Evolutionary conservation across 2,113 vertebrate genomes (phyloP), one percentile per base, ranked within the genome.

Genomic region (Ptychochromis oligacanthus): DNA sequence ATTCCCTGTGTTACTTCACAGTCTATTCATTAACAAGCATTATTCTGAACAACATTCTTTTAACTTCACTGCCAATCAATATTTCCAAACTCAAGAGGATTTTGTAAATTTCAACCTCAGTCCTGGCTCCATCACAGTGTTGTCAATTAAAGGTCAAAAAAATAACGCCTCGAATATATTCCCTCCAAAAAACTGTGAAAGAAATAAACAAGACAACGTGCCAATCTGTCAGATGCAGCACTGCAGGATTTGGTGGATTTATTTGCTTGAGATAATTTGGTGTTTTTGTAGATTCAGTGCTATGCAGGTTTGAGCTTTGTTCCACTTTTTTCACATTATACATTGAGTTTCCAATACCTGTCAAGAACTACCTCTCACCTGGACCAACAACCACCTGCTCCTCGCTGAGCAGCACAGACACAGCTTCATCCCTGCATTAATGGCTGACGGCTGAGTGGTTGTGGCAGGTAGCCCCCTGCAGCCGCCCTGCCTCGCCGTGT

Each of bases 361-460:
- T 64, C 81, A 86, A 26, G 34, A 79, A 28, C 65, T 38, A 3
- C 43, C 72, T 83, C 74, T 79, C 58, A 84, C 74, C 61, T 86
- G 89, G 61, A 80, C 28, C 7, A 54, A 56, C 49, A 84, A 46
- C 61, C 84, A 80, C 81, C 80, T 86, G 78, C 83, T 84, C 52
- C 79, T 28, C 8, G 26, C 77, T 40, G 65, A 70, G 56, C 59
- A 59, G 43, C 40, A 2, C 40, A 26, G 31, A 59, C 36, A 52
- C 70, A 26, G 64, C 79, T 55, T 85, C 74, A 75, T 24, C 79
- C 52, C 58, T 34, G 22, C n/a, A 24, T 61, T 57, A 80, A 75
- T 72, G 46, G 76, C 46, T 75, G 80, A 84, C n/a, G 67, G 67
- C 18, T 79, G 72, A 86, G 18, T 59, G 65, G 31, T 54, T 77